Percentiles rank a stretch among this genome's conserved stretches.
Conservation (phyloP, 92 coral and sea anemone species). For the Montipora capitata region DNA sequence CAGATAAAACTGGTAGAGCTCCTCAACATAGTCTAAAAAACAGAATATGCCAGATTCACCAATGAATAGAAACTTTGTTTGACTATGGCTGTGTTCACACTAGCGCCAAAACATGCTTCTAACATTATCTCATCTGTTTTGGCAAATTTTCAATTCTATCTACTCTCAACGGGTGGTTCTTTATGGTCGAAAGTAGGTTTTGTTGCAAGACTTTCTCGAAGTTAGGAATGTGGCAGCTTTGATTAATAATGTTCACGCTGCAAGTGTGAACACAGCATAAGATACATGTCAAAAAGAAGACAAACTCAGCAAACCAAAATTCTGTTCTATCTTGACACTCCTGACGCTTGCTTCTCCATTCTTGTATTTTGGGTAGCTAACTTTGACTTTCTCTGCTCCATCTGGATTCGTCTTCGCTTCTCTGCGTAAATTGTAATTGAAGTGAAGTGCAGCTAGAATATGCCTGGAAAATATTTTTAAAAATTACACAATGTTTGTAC, state of each 20-base stretch:
- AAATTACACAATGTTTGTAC: neutral
- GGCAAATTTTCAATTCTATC: too few relatives aligned
- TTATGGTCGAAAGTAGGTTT: too few relatives aligned
- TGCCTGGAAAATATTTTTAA: slow-evolving; percentile 15
- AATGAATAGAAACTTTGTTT: too few relatives aligned
- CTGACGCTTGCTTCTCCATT: slow-evolving; percentile 41
- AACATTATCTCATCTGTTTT: too few relatives aligned
- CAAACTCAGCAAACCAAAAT: slow-evolving; percentile 13
- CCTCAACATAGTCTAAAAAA: slow-evolving; percentile 62
- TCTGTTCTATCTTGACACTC: slow-evolving; percentile 14
- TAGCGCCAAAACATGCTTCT: too few relatives aligned
- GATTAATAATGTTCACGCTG: neutral
- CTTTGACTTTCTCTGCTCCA: slow-evolving; percentile 32
- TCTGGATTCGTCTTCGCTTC: neutral
- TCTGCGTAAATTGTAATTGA: slow-evolving; percentile 25
- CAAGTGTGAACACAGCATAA: neutral
- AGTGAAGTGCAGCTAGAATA: slow-evolving; percentile 40
- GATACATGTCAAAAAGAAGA: neutral
- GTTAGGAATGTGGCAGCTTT: neutral
- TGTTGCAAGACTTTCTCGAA: neutral
- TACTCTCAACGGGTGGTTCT: too few relatives aligned
- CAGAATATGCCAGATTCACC: too few relatives aligned
- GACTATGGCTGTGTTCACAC: too few relatives aligned
- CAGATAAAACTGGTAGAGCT: slow-evolving; percentile 44
- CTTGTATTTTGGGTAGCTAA: slow-evolving; percentile 34